Percentiles rank a stretch among this genome's conserved stretches.
Conservation (phyloP, 2,888 invertebrate species). For the Papilio gigon region DNA sequence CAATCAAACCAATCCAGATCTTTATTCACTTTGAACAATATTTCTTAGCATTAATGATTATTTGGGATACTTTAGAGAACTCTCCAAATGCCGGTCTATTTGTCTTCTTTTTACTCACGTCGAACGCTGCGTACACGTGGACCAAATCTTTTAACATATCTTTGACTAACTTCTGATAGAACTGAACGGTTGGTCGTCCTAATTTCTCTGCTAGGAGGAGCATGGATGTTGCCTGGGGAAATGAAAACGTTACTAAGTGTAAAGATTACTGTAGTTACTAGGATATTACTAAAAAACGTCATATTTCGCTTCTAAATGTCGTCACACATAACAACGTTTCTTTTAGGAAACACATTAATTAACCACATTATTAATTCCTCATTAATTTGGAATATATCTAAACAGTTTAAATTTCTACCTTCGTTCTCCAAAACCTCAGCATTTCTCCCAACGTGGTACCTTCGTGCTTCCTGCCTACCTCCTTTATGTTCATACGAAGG, state of each 20-base stretch:
- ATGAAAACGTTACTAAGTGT: neutral
- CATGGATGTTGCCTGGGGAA: constrained; percentile 33
- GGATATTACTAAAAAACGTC: no score
- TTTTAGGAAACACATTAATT: neutral
- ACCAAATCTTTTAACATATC: constrained; percentile 38
- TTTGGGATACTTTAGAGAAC: constrained; percentile 26
- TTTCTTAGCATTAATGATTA: constrained; percentile 32
- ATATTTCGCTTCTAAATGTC: neutral
- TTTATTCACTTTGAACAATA: constrained; percentile 36
- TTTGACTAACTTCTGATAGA: constrained; percentile 19
- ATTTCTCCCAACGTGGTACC: constrained; percentile 21
- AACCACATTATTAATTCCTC: neutral
- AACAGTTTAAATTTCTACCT: constrained; percentile 17
- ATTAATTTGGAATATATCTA: no score
- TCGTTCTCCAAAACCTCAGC: constrained; percentile 34
- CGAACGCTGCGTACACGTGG: constrained; percentile 27
- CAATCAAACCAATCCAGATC: neutral
- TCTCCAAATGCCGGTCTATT: neutral
- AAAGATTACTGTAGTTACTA: no score
- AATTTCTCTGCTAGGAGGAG: constrained; percentile 35
- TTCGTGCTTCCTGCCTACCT: constrained; percentile 29
- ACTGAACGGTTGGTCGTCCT: constrained; percentile 26
- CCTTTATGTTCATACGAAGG: constrained; percentile 34
- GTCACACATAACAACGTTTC: neutral
- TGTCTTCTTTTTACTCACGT: constrained; percentile 9